Percentiles rank a stretch among this genome's conserved stretches.
Conservation (phyloP, 2,888 invertebrate species). For the Metellina segmentata region DNA sequence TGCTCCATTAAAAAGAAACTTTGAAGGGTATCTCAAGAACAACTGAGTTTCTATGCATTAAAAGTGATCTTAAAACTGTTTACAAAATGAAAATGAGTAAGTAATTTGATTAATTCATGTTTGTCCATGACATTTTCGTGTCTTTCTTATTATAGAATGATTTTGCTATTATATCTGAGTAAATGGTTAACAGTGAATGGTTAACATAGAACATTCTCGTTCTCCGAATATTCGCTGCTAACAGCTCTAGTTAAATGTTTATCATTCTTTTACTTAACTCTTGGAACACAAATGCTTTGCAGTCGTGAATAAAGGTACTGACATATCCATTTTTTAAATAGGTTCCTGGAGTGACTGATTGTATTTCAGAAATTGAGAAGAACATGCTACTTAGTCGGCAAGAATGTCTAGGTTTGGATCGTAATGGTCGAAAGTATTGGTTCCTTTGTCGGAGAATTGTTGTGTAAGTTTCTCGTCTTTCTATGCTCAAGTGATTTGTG, state of each 20-base stretch:
- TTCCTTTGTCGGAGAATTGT: slow-evolving; percentile 95
- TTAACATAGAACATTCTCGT: not conserved
- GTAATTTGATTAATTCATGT: no score
- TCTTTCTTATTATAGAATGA: no score
- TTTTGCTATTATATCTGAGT: no score
- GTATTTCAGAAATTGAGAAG: slow-evolving; percentile 93
- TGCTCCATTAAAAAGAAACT: no score
- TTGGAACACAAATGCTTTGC: not conserved
- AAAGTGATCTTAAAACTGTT: no score
- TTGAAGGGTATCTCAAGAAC: no score
- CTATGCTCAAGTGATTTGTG: not conserved
- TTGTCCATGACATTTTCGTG: no score
- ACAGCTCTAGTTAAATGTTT: not conserved
- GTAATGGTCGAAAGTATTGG: slow-evolving; percentile 98
- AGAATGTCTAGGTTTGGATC: slow-evolving; percentile 95
- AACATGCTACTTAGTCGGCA: slow-evolving; percentile 95
- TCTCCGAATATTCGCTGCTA: not conserved
- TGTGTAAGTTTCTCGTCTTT: slow-evolving; percentile 86
- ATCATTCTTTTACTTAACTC: no score
- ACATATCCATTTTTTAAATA: slow-evolving; percentile 77
- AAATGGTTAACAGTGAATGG: no score
- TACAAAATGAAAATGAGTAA: no score
- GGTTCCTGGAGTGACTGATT: slow-evolving; percentile 94
- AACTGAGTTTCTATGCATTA: no score
- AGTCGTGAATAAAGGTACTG: not conserved